Base-by-base conservation (phyloP, 2,797 vertebrate species). In the Pseudochirops corinnae region DNA sequence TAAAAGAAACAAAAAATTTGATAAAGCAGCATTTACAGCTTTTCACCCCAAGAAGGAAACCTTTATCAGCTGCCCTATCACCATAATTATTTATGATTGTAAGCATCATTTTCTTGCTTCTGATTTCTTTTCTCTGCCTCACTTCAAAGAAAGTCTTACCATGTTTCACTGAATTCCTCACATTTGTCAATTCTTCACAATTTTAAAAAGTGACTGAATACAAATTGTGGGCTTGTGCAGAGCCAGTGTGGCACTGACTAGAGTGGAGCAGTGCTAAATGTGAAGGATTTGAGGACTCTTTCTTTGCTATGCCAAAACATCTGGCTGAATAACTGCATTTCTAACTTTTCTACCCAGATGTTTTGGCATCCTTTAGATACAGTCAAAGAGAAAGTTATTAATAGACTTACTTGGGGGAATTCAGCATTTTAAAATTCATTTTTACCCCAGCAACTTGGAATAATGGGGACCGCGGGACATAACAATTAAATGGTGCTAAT, bases 351-450 rank as follows among this genome's bases (percentile, higher is more conserved):
- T 31, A 87, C 67, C 56, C 39, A 57, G 29, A 56, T 95, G n/a
- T 96, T 95, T 95, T 91, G 90, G 92, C 95, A 90, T 57, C 56
- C 31, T 39, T 53, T 74, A 92, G 95, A 95, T 53, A 92, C 53
- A 55, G 0, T 95, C 93, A 93, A 90, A 95, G 94, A 56, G 56
- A 93, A 97, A 92, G 62, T 91, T 90, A 95, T 31, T 93, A 87
- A 96, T 56, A 4, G 56, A 9, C 91, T 96, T 96, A 94, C 94
- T 95, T 96, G 57, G 12, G 87, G 90, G 91, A 96, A 87, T 96
- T 95, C 90, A 93, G 53, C 93, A 62, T 96, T 96, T 96, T 93
- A 93, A 96, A 95, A 93, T 97, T 94, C 95, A 94, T 96, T 97
- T 92, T n/a, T 90, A 74, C 50, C 18, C 10, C 13, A 52, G 46